Evolutionary conservation across 1,140 invertebrate genomes (phyloP).

Genomic region (Micrasema longulum): DNA sequence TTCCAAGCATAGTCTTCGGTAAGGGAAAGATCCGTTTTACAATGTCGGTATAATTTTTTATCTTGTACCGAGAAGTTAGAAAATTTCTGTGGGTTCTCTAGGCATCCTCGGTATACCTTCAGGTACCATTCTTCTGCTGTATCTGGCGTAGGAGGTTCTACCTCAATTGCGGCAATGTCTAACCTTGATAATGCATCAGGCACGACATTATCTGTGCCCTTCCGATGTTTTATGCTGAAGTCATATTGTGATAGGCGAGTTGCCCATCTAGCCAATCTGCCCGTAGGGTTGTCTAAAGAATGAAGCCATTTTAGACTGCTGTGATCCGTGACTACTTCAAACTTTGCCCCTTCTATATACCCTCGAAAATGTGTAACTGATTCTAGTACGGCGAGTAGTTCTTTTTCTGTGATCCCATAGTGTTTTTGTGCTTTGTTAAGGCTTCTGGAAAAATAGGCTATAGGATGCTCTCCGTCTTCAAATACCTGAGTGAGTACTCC

Average conservation of each 20-base stretch:
- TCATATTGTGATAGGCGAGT: not conserved
- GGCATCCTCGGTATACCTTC: not conserved
- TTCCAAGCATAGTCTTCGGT: not conserved
- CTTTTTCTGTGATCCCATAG: not conserved
- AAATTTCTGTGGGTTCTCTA: slow-evolving; percentile 1
- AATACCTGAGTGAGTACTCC: too few relatives aligned
- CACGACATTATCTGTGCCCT: not conserved
- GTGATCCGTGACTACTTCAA: not conserved
- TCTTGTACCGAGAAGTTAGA: not conserved
- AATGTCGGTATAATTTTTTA: not conserved
- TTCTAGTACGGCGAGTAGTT: not conserved
- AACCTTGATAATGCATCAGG: not conserved
- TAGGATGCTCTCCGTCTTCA: too few relatives aligned
- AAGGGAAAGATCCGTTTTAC: not conserved
- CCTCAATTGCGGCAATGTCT: not conserved
- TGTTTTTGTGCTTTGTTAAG: too few relatives aligned
- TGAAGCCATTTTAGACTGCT: not conserved
- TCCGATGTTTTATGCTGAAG: not conserved
- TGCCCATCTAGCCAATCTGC: not conserved
- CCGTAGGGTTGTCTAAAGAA: not conserved
- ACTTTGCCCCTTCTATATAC: not conserved
- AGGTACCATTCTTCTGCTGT: too few relatives aligned
- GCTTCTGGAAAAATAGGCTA: too few relatives aligned
- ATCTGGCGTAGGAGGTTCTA: too few relatives aligned
- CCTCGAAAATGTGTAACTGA: not conserved